Evolutionary conservation across 2,888 invertebrate species (phyloP), one percentile per base, ranked within the genome.

Genomic region (Agrotis exclamationis): DNA sequence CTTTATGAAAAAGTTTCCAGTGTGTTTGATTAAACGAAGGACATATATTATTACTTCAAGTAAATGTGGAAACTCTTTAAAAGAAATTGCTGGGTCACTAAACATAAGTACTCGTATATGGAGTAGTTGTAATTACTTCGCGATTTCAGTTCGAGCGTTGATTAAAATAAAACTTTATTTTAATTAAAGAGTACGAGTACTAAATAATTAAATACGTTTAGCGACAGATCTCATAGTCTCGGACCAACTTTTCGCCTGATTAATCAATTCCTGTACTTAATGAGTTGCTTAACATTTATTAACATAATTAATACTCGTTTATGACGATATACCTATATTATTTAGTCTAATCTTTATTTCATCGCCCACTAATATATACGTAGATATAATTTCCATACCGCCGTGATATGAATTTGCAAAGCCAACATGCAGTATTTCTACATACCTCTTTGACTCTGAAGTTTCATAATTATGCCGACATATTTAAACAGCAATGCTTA

Each of bases 401-500:
- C 14, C 13, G 6, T 7, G 16, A 5, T 20, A 20, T 18, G 6
- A 14, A 1, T 28, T 20, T 44, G 13, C 39, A 24, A n/a, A 47
- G 28, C 18, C 18, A 18, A 14, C 7, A 22, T 39, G 6, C 22
- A 48, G 22, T 6, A 39, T 63, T 50, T 50, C 22, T 16, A 39
- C 11, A 39, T 7, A 39, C 22, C 20, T 56, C 33, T 56, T 16
- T 47, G 39, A 5, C 24, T 24, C 16, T 24, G 39, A 44, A 57
- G 56, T 14, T 64, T 70, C 24, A 14, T 20, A 22, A 45, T 14
- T 0, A 57, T 22, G 3, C 44, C 5, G n/a, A 28, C 4, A 48
- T 59, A 54, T 53, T 51, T 50, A 69, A 63, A 57, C 18, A n/a
- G 13, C 14, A 45, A 44, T 50, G 6, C 54, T 48, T 58, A 75